Evolutionary conservation across 2,113 vertebrate genomes (phyloP), one percentile per base, ranked within the genome.

Genomic region (Lophius piscatorius): DNA sequence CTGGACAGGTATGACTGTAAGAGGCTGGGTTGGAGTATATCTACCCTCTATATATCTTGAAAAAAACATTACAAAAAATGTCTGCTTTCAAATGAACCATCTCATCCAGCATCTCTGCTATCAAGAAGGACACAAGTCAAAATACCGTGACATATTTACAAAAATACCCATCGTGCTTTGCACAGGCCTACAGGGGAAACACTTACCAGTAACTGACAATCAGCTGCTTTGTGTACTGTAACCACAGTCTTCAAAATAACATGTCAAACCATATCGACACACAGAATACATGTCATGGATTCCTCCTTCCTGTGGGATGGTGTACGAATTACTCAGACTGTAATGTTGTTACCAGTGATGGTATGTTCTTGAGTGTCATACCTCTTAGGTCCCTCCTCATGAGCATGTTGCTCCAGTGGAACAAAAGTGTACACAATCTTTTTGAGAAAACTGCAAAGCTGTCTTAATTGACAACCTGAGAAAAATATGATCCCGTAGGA

Each of bases 381-480:
- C 12, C 31, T 21, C 22, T 26, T 29, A 16, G 17, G 20, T n/a
- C 44, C 39, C 12, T 10, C 12, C 22, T 54, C 33, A 52, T 35
- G 29, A 52, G 29, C 12, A 23, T 9, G 47, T 42, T 11, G 28
- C 48, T 29, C 40, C 11, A 46, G 41, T 38, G 17, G 57, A 63
- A 14, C 21, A 56, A 49, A 58, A 31, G 26, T 31, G 48, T 48
- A 62, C 35, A 29, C 40, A 42, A 24, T 42, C 36, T 42, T 45
- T 58, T 16, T 1, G 42, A 31, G 40, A 51, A 20, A 22, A 20
- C 26, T 9, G 13, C 36, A 16, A 38, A 1, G 11, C 47, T 9
- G 24, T 45, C 44, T 63, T 75, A 66, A 73, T 70, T 60, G 51
- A 69, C 51, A 74, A 44, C 61, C 31, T 47, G 63, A 57, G 36